phyloP scores from a whole-genome alignment of 2,888 invertebrate species.

The Lithophane leautieri region DNA sequence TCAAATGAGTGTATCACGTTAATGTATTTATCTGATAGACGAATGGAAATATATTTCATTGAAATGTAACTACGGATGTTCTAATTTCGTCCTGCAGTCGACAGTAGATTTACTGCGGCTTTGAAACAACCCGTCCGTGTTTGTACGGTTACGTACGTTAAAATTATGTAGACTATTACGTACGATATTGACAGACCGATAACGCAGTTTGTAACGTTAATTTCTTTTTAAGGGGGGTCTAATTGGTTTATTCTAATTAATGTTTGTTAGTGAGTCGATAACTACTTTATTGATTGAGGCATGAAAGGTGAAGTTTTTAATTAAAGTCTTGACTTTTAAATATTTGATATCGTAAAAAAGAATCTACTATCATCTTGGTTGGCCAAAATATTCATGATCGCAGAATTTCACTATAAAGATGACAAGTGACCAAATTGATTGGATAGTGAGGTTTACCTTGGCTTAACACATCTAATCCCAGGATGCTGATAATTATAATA shows the following conservation, averaged over 20 bases:
- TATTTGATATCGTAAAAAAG: neutral
- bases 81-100: constrained; percentile 35
- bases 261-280: neutral
- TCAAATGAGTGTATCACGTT: neutral
- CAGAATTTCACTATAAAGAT: neutral
- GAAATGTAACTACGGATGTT: constrained; percentile 17
- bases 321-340: constrained; percentile 5
- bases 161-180: neutral
- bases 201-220: neutral
- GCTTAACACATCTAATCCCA: neutral
- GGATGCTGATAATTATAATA: neutral
- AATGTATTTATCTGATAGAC: neutral
- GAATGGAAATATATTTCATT: constrained; percentile 11
- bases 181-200: neutral
- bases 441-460: neutral
- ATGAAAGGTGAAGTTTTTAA: neutral
- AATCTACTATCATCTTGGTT: neutral
- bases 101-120: constrained; percentile 19
- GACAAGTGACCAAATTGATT: neutral
- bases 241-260: neutral
- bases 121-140: constrained; percentile 1
- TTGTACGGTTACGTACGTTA: neutral
- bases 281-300: neutral
- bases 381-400: neutral
- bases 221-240: neutral